Base-by-base conservation (phyloP, 1,140 invertebrate genomes). In the Mactra quadrangularis region DNA sequence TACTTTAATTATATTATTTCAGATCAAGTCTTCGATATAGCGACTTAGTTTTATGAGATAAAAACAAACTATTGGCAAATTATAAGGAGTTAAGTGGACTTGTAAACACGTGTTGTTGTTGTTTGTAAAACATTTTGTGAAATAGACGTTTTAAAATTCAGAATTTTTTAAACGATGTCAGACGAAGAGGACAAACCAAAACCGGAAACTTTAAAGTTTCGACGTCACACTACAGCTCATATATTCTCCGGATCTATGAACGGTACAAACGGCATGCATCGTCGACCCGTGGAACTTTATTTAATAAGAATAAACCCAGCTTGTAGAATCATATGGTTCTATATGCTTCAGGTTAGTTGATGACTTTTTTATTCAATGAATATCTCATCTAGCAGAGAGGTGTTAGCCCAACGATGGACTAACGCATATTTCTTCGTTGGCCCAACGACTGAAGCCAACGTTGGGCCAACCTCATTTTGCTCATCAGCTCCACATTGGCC, bases 301-400 rank as follows among this genome's bases (percentile, higher is more conserved):
- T 29, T 90, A 17, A 76, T 90, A 0, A 55, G 88, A 17, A 88
- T 90, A 1, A 88, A 86, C 9, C 89, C 89, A 19, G 82, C 88
- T 6, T 90, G 89, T 64, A 62, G 89, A 55, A 79, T 83, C 0
- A 87, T 90, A 13, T 89, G 88, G 87, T 66, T 88, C n/a, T 90
- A 90, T 57, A 22, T 89, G 11, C 53, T 89, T 60, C 89, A 90
- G 88, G 89, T 90, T 55, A 74, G 38, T 15, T 33, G n/a, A n/a
- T n/a, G n/a, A 27, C 31, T 62, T 22, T 27, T 27, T 27, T 25
- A 22, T 57, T 53, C 17, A n/a, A 17, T 4, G 50, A 53, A n/a
- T 53, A 53, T 7, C 45, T n/a, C n/a, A n/a, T n/a, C n/a, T n/a
- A n/a, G n/a, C n/a, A n/a, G n/a, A n/a, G n/a, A n/a, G n/a, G n/a